phyloP scores from a whole-genome alignment of 2,113 vertebrate species.

The Pituophis catenifer region DNA sequence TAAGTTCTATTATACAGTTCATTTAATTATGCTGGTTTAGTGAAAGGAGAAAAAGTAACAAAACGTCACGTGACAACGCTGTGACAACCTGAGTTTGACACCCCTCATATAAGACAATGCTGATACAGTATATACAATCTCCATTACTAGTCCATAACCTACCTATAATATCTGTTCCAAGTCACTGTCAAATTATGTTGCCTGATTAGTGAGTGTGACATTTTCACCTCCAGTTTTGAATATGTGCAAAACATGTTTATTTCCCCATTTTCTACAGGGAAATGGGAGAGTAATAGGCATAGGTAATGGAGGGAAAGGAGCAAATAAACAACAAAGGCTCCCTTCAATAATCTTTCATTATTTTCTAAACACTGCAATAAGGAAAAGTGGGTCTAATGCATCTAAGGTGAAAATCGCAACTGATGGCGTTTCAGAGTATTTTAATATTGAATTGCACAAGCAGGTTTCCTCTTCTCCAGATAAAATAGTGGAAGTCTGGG shows the following conservation, averaged over 20 bases:
- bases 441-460: not conserved
- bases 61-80: too few relatives aligned
- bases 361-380: not conserved
- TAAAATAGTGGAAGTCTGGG: not conserved
- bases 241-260: not conserved
- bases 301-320: not conserved
- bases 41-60: too few relatives aligned
- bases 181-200: not conserved
- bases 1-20: not conserved
- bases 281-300: not conserved
- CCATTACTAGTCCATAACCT: not conserved
- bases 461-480: not conserved
- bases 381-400: not conserved
- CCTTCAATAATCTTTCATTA: not conserved
- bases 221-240: not conserved
- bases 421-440: not conserved
- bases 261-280: not conserved
- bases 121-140: not conserved
- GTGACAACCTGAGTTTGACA: too few relatives aligned
- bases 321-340: not conserved
- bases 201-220: not conserved
- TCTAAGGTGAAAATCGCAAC: not conserved
- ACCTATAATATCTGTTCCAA: not conserved
- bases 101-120: not conserved
- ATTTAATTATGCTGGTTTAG: not conserved